These are phyloP conservation scores for Anthonomus grandis DNA, from an alignment of 1,140 invertebrate species.

Conservation along the genomic window DNA sequence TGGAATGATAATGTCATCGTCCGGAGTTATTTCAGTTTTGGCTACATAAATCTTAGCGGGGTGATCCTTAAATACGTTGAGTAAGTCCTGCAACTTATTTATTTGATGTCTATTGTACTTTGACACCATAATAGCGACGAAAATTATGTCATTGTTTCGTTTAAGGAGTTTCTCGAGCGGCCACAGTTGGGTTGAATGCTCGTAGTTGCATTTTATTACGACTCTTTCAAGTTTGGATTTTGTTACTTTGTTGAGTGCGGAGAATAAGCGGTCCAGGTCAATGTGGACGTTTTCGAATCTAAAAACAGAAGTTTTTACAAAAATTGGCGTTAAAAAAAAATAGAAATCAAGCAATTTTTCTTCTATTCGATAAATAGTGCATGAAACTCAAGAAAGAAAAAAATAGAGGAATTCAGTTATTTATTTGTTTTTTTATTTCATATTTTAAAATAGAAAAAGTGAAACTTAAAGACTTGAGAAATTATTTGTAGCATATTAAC, in stretches of 20 bases:
- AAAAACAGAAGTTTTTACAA: background rate
- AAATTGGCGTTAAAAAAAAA: no score
- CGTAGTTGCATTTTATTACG: slow-evolving; percentile 22
- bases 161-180: slow-evolving; percentile 19
- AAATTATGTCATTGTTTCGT: slow-evolving; percentile 13
- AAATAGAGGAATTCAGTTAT: no score
- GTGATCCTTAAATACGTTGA: slow-evolving; percentile 7
- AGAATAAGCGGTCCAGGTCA: slow-evolving; percentile 20
- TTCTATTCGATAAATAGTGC: no score
- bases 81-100: slow-evolving; percentile 14
- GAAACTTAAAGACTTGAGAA: no score
- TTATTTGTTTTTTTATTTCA: no score
- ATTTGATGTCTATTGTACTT: slow-evolving; percentile 25
- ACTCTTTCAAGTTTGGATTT: slow-evolving; percentile 10
- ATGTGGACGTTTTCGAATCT: slow-evolving; percentile 26
- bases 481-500: no score
- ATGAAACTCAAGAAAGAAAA: no score
- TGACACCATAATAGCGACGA: slow-evolving; percentile 15
- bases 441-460: no score
- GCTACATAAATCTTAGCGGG: slow-evolving; percentile 21
- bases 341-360: no score
- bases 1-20: slow-evolving; percentile 18
- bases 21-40: slow-evolving; percentile 4
- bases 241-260: slow-evolving; percentile 10
- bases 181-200: slow-evolving; percentile 16